phyloP scores from a whole-genome alignment of 1,140 invertebrate genomes.

The Lethrus apterus region DNA sequence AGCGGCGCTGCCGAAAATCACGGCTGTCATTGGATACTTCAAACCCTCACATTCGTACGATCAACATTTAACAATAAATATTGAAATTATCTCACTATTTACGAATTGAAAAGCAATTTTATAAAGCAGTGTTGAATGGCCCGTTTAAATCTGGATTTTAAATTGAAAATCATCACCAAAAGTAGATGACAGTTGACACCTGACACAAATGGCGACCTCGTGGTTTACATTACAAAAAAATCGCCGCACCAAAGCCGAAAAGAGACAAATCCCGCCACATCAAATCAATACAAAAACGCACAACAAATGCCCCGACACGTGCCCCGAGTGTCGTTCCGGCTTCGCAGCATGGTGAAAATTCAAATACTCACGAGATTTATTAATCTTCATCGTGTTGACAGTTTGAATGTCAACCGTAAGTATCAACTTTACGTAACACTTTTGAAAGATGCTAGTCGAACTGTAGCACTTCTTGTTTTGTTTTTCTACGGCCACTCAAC shows the following conservation, averaged over 20 bases:
- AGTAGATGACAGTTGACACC: slow-evolving; percentile 10
- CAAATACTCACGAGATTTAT: slow-evolving; percentile 12
- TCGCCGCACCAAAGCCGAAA: slow-evolving; percentile 2
- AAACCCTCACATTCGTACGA: too few species aligned
- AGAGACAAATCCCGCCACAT: slow-evolving; percentile 4
- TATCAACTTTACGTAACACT: slow-evolving; percentile 14
- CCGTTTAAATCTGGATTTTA: too few species aligned
- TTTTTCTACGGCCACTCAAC: slow-evolving; percentile 10
- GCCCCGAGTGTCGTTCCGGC: too few species aligned
- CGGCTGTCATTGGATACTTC: too few species aligned
- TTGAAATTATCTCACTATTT: too few species aligned
- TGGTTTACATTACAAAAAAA: slow-evolving; percentile 8
- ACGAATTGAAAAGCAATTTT: too few species aligned
- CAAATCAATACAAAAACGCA: too few species aligned
- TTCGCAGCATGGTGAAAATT: slow-evolving; percentile 2
- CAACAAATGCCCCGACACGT: too few species aligned
- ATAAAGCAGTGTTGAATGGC: too few species aligned
- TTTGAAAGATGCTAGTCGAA: slow-evolving; percentile 1
- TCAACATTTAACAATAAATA: too few species aligned
- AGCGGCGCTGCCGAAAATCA: too few species aligned
- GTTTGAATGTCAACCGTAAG: slow-evolving; percentile 15
- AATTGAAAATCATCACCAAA: too few species aligned
- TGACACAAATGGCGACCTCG: slow-evolving; percentile 11
- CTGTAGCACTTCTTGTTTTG: slow-evolving; percentile 6
- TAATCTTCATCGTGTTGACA: slow-evolving; percentile 16